Evolutionary conservation across 1,140 invertebrate genomes (phyloP), one percentile per base, ranked within the genome.

Genomic region (Frieseomelitta varia): DNA sequence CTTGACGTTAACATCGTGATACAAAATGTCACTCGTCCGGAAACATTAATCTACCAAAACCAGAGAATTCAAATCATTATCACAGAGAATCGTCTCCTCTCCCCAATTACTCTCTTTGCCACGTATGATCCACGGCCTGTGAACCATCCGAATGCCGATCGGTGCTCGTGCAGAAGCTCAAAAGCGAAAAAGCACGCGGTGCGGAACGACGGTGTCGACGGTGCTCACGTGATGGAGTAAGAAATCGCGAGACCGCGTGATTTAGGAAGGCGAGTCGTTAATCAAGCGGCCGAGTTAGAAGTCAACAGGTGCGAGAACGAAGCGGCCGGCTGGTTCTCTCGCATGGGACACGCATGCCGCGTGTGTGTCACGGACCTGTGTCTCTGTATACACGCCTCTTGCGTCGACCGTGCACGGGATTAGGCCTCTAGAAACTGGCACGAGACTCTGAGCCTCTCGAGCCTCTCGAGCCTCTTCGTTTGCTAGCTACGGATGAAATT

Each of bases 261-360:
- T 90, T 90, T 91, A 87, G 88, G 87, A 86, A 90, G 81, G 84
- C n/a, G 58, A 85, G 87, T 91, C 90, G 88, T 91, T 91, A 90
- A 91, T 91, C 90, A 91, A 90, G 69, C 74, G 72, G 83, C 58
- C 79, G 77, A 87, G 85, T 85, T 87, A 88, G 88, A 91, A 89
- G 90, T 88, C 90, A 91, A 91, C 90, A 91, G 88, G 88, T 91
- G 90, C 85, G 82, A 76, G 86, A 79, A 63, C 74, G 80, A 77
- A 71, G 73, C 71, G 56, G 77, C 69, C 61, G 68, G 58, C 77
- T 53, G 63, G 58, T 30, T 79, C 39, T 84, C 85, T 80, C 80
- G 73, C 76, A 67, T 63, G 89, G 86, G 85, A 81, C 85, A 90
- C 88, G 85, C 88, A 88, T 90, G 84, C 84, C 82, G 56, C 69